Base-by-base conservation (phyloP, 2,113 vertebrate species). In the Pygoscelis adeliae region DNA sequence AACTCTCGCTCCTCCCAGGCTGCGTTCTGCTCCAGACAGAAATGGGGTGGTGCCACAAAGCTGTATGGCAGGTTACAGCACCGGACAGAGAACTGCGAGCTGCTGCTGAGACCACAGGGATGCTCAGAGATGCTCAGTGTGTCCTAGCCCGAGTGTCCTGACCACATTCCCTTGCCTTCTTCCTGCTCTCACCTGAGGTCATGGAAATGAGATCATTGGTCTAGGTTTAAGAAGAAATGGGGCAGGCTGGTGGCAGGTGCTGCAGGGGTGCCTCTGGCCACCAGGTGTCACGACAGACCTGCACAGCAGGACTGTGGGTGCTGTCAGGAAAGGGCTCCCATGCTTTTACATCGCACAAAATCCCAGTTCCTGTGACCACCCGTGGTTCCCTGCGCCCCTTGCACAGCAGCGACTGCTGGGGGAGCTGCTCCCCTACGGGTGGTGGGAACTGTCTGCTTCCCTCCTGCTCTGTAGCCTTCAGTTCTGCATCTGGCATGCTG, bases 241-340 rank as follows among this genome's bases (percentile, higher is more conserved):
- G 30, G 19, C 27, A n/a, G 40, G 36, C 52, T 87, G 56, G 47
- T 78, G 83, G 23, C 58, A 73, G 63, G 80, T 85, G 66, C 58
- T 94, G 97, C 82, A 97, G 52, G 34, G 34, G 73, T 94, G 40
- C 44, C 46, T 56, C 32, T 88, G 93, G 58, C 97, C 93, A 86
- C 84, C 92, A 95, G 97, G 82, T 96, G 97, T 97, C 96, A 97
- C 0, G 10, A 56, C 52, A 76, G 82, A 94, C 84, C 78, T 53
- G 44, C 32, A 61, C 40, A 85, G 46, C 34, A 50, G 36, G 62
- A 26, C 36, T 22, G 15, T 1, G 4, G 14, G 30, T 91, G 44
- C 66, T 69, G 34, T 67, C 46, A 32, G 38, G 47, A 29, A 69
- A 42, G 32, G 50, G 15, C 32, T 86, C 30, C 30, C 16, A 3